These are phyloP conservation scores for Coregonus clupeaformis DNA, from an alignment of 2,113 vertebrate species.

Conservation along the genomic window DNA sequence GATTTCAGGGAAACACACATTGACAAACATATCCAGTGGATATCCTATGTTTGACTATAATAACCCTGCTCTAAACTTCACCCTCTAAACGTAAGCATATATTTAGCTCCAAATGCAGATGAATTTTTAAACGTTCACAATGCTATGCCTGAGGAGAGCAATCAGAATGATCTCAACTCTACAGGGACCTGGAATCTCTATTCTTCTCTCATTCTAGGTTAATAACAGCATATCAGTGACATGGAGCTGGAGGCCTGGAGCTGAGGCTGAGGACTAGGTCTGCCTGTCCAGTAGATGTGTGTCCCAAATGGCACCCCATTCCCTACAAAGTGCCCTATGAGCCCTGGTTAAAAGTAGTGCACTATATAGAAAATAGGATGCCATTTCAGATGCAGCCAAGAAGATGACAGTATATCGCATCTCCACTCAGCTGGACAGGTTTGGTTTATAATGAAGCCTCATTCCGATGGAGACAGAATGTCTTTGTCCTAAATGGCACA, in stretches of 20 bases:
- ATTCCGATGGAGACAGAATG: too few relatives aligned
- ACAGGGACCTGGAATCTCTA: slow-evolving; percentile 23
- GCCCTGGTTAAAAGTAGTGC: too few relatives aligned
- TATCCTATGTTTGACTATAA: too few relatives aligned
- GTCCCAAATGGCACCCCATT: not conserved
- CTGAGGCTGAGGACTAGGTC: slow-evolving; percentile 28
- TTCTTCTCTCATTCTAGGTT: slow-evolving; percentile 34
- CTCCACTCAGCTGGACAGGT: too few relatives aligned
- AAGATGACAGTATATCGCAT: too few relatives aligned
- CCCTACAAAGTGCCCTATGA: not conserved
- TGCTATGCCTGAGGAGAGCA: slow-evolving; percentile 19
- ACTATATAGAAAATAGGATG: too few relatives aligned
- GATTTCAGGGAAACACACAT: too few relatives aligned
- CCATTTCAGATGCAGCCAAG: too few relatives aligned
- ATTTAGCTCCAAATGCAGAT: slow-evolving; percentile 27
- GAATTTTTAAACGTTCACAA: slow-evolving; percentile 15
- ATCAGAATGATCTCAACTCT: slow-evolving; percentile 26
- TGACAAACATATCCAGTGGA: too few relatives aligned
- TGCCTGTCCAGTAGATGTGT: slow-evolving; percentile 3
- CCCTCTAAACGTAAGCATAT: not conserved
- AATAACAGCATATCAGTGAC: slow-evolving; percentile 50
- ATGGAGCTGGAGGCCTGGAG: slow-evolving; percentile 20
- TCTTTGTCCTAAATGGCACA: too few relatives aligned
- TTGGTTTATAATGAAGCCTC: too few relatives aligned
- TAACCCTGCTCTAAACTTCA: too few relatives aligned